Conservation (phyloP, 1,140 invertebrate genomes). For the Drosophila ambigua region DNA sequence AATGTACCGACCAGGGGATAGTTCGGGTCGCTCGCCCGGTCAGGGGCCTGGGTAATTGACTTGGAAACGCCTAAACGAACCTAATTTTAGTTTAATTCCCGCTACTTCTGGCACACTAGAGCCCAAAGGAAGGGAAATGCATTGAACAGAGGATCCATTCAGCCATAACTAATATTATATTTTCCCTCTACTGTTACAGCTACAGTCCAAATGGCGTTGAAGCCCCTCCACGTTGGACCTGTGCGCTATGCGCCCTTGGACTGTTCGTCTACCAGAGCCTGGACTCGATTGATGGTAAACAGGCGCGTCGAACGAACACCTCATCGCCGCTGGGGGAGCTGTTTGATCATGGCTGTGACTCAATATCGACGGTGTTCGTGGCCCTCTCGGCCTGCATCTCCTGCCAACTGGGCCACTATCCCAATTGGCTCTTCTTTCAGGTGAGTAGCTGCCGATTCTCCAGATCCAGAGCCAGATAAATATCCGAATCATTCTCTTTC, state of each 20-base stretch:
- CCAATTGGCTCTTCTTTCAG: slow-evolving; percentile 97
- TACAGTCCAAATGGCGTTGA: slow-evolving; percentile 87
- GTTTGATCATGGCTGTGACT: slow-evolving; percentile 99
- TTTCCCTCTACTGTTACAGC: slow-evolving; percentile 74
- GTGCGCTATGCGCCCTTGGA: slow-evolving; percentile 95
- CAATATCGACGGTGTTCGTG: slow-evolving; percentile 98
- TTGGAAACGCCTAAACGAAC: slow-evolving; percentile 19
- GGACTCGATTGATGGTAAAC: slow-evolving; percentile 99
- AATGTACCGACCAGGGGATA: background rate
- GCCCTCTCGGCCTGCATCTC: slow-evolving; percentile 96
- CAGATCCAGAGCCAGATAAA: background rate
- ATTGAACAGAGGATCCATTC: background rate
- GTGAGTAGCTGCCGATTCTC: slow-evolving; percentile 70
- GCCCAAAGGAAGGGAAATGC: too few species aligned
- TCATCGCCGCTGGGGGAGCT: slow-evolving; percentile 98
- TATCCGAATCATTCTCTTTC: slow-evolving; percentile 63
- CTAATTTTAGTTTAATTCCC: slow-evolving; percentile 4
- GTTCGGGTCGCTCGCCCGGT: background rate
- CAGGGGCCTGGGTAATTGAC: slow-evolving; percentile 14
- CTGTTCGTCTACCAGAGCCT: slow-evolving; percentile 99
- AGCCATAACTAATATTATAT: background rate
- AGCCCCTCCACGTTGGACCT: slow-evolving; percentile 96
- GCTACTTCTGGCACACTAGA: background rate
- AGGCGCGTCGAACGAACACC: slow-evolving; percentile 96
- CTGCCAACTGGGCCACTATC: slow-evolving; percentile 95